These are phyloP conservation scores for Sesamia nonagrioides DNA, from an alignment of 1,140 invertebrate genomes.

Conservation along the genomic window DNA sequence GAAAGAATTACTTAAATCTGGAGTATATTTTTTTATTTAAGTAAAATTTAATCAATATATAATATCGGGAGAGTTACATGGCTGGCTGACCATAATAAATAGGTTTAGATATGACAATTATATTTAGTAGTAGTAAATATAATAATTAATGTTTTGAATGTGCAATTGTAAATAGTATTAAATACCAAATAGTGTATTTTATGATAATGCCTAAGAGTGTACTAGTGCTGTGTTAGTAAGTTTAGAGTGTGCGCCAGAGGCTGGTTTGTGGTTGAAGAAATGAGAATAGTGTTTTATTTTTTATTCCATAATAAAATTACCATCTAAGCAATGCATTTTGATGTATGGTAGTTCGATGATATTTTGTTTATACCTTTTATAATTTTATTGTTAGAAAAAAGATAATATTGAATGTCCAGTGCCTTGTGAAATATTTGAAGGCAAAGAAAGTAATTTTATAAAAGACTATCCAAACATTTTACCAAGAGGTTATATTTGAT, in stretches of 20 bases:
- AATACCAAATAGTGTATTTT: slow-evolving; percentile 43
- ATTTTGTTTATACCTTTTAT: slow-evolving; percentile 32
- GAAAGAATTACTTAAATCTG: background rate
- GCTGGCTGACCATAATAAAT: background rate
- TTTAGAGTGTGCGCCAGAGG: slow-evolving; percentile 30
- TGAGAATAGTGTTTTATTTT: background rate
- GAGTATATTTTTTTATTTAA: slow-evolving; percentile 31
- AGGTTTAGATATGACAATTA: slow-evolving; percentile 24
- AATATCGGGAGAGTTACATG: background rate
- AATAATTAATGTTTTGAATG: slow-evolving; percentile 34
- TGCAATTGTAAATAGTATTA: slow-evolving; percentile 40
- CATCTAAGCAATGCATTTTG: background rate
- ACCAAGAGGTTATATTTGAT: slow-evolving; percentile 62
- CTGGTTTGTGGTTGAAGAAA: slow-evolving; percentile 3
- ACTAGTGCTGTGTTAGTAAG: slow-evolving; percentile 45
- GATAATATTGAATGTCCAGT: slow-evolving; percentile 55
- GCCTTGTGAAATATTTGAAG: slow-evolving; percentile 59
- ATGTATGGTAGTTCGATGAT: slow-evolving; percentile 16
- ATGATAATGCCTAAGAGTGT: slow-evolving; percentile 45
- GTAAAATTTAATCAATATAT: slow-evolving; percentile 1
- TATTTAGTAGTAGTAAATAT: slow-evolving; percentile 43
- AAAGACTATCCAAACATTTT: slow-evolving; percentile 52
- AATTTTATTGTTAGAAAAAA: slow-evolving; percentile 39
- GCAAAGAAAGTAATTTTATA: slow-evolving; percentile 53
- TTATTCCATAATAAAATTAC: no score